Conservation (phyloP, 2,888 invertebrate species). For the Brassicogethes aeneus region DNA sequence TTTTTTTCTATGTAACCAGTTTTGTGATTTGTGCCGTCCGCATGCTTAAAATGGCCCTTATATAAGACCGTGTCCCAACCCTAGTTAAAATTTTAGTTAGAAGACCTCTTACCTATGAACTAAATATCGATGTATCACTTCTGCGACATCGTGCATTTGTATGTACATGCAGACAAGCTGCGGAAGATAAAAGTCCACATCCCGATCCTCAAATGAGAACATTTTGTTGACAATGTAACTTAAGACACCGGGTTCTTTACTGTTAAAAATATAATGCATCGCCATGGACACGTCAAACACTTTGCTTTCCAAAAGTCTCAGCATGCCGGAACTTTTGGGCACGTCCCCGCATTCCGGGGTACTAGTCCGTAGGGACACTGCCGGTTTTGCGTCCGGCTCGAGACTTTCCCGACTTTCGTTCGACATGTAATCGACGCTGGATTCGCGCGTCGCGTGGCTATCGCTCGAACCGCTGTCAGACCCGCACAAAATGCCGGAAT, state of each 20-base stretch:
- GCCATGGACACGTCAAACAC: slow-evolving; percentile 98
- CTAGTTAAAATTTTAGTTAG: no score
- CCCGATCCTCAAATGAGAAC: slow-evolving; percentile 85
- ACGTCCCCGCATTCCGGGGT: slow-evolving; percentile 30
- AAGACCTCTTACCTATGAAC: slow-evolving; percentile 67
- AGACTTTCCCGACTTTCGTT: slow-evolving; percentile 59
- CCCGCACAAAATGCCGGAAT: slow-evolving; percentile 66
- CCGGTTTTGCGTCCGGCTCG: slow-evolving; percentile 37
- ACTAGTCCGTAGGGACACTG: slow-evolving; percentile 2
- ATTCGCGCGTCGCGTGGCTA: slow-evolving; percentile 42
- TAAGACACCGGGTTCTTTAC: slow-evolving; percentile 96
- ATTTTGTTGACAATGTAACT: slow-evolving; percentile 96
- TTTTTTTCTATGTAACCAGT: no score
- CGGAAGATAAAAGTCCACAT: slow-evolving; percentile 96
- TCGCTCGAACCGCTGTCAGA: slow-evolving; percentile 46
- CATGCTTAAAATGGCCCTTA: no score
- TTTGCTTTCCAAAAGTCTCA: slow-evolving; percentile 93
- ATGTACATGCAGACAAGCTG: slow-evolving; percentile 98
- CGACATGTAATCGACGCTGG: slow-evolving; percentile 45
- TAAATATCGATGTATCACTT: slow-evolving; percentile 79
- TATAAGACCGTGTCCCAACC: no score
- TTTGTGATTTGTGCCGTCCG: no score
- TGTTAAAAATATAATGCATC: slow-evolving; percentile 94
- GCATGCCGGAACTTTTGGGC: slow-evolving; percentile 50
- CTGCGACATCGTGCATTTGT: slow-evolving; percentile 95